A percentile compares a stretch with the other conserved stretches of the same genome.
phyloP scores from a whole-genome alignment of 2,888 invertebrate genomes.

The Drosophila falleni region DNA sequence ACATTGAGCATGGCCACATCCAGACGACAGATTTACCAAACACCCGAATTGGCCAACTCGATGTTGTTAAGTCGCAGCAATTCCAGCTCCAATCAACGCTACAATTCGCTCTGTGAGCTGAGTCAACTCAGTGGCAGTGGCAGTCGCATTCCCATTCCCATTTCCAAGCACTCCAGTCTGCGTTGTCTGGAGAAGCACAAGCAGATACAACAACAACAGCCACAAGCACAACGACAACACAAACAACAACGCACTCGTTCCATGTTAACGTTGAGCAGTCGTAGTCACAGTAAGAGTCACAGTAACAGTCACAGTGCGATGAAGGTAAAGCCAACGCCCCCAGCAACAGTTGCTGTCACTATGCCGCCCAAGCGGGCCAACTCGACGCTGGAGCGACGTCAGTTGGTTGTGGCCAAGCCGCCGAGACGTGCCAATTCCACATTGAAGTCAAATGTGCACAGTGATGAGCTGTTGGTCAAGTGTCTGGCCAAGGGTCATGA shows the following conservation, averaged over 20 bases:
- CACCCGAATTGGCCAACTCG: slow-evolving; percentile 60
- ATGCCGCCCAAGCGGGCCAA: slow-evolving; percentile 59
- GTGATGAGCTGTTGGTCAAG: slow-evolving; percentile 83
- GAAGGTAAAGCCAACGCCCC: neutral
- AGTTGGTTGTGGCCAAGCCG: slow-evolving; percentile 27
- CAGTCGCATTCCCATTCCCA: slow-evolving; percentile 87
- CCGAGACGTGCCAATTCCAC: slow-evolving; percentile 58
- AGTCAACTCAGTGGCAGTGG: slow-evolving; percentile 86
- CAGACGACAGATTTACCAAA: slow-evolving; percentile 64
- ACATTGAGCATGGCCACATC: slow-evolving; percentile 87
- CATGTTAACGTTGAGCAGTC: slow-evolving; percentile 51
- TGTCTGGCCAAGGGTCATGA: slow-evolving; percentile 85
- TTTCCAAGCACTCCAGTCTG: slow-evolving; percentile 82
- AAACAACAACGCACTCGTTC: slow-evolving; percentile 62
- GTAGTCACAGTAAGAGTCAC: slow-evolving; percentile 4
- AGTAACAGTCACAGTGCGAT: slow-evolving; percentile 20
- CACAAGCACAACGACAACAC: slow-evolving; percentile 28
- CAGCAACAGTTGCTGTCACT: neutral
- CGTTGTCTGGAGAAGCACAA: slow-evolving; percentile 62
- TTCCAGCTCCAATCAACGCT: slow-evolving; percentile 52
- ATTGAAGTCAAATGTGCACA: slow-evolving; percentile 59
- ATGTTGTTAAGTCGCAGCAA: slow-evolving; percentile 54
- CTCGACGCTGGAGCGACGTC: slow-evolving; percentile 66
- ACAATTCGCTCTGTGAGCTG: slow-evolving; percentile 85
- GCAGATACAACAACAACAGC: slow-evolving; percentile 10